A percentile compares a stretch with the other conserved stretches of the same genome.
These are phyloP conservation scores for Aphyosemion australe DNA, from an alignment of 2,113 vertebrate genomes.

Conservation along the genomic window DNA sequence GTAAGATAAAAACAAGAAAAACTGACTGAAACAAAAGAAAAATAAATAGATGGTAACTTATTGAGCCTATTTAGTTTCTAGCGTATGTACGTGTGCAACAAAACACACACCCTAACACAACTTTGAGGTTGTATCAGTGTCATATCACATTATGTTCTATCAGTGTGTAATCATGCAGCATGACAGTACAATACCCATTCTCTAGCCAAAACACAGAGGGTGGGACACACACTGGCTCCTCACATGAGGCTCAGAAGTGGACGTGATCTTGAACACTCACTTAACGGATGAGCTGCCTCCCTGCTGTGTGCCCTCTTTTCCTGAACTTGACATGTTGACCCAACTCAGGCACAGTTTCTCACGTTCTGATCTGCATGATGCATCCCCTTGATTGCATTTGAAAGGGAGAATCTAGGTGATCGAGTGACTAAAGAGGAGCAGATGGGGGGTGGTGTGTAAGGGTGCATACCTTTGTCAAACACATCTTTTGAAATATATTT, in stretches of 20 bases:
- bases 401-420: too few species aligned
- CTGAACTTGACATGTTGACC: neutral
- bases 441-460: too few species aligned
- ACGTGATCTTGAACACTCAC: constrained; percentile 46
- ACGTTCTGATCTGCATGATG: constrained; percentile 8
- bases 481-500: too few species aligned
- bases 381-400: too few species aligned
- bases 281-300: constrained; percentile 14
- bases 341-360: constrained; percentile 1
- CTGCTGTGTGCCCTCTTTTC: neutral
- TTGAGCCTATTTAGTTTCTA: too few species aligned
- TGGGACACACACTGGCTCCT: constrained; percentile 52
- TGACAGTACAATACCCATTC: constrained; percentile 56
- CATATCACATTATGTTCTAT: constrained; percentile 36
- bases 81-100: neutral
- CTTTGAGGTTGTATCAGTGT: constrained; percentile 52
- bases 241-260: constrained; percentile 27
- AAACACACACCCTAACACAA: constrained; percentile 26
- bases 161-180: constrained; percentile 17
- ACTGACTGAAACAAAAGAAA: constrained; percentile 33
- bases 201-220: constrained; percentile 73
- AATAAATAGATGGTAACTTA: neutral
- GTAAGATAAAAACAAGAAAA: constrained; percentile 54
- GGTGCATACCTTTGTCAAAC: too few species aligned
- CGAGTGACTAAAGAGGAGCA: too few species aligned